A percentile compares a stretch with the other conserved stretches of the same genome.
Conservation (phyloP, 2,113 vertebrate genomes). For the Herpetotheres cachinnans region DNA sequence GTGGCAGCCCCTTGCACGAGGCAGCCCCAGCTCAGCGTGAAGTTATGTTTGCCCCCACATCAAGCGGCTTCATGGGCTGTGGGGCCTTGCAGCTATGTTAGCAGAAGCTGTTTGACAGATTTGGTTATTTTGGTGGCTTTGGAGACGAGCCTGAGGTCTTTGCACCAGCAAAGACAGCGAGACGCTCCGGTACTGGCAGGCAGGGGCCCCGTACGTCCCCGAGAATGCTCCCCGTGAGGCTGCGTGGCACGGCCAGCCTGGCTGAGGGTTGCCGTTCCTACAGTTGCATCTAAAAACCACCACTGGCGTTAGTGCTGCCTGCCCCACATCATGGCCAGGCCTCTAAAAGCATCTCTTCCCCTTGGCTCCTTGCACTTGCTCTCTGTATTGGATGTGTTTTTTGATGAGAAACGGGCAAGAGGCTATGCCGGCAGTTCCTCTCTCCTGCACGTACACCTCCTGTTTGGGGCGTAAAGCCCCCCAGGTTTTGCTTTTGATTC, state of each 20-base stretch:
- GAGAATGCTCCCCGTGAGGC: neutral
- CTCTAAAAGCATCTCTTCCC: neutral
- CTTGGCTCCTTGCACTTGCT: fast-evolving
- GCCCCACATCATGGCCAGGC: too few species aligned
- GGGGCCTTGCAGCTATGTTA: neutral
- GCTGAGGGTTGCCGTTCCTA: neutral
- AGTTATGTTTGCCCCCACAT: neutral
- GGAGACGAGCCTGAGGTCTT: neutral
- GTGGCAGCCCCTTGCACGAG: fast-evolving
- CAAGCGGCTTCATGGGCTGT: fast-evolving
- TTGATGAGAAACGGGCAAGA: neutral
- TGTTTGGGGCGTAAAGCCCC: fast-evolving
- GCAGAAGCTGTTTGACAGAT: neutral
- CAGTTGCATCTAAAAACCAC: neutral
- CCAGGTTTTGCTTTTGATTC: neutral
- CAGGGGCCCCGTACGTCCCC: neutral
- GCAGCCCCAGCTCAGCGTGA: neutral
- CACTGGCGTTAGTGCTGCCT: neutral
- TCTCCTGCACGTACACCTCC: neutral
- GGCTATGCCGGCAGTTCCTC: fast-evolving
- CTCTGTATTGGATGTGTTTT: neutral
- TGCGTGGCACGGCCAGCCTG: fast-evolving
- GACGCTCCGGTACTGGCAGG: fast-evolving
- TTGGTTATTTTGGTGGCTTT: neutral
- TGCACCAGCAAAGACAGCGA: neutral